A percentile compares a stretch with the other conserved stretches of the same genome.
Evolutionary conservation across 1,140 invertebrate genomes (phyloP).

Genomic region (Bombus waltoni): DNA sequence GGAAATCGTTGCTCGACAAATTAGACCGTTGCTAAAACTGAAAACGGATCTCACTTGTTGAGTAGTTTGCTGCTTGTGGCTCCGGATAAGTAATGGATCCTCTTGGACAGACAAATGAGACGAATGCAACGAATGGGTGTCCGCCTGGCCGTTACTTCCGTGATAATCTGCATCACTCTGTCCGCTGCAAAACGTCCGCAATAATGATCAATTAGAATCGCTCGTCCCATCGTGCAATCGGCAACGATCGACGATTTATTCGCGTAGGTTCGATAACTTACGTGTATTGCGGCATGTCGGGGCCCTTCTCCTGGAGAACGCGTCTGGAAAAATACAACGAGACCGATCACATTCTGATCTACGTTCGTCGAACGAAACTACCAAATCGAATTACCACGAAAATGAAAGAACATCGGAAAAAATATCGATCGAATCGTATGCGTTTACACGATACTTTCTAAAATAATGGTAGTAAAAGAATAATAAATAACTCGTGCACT

Average conservation of each 20-base stretch:
- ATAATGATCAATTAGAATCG: conserved; percentile 45
- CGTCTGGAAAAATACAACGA: conserved; percentile 82
- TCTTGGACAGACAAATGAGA: conserved; percentile 84
- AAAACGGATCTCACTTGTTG: conserved; percentile 82
- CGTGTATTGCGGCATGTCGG: conserved; percentile 87
- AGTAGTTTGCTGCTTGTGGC: conserved; percentile 85
- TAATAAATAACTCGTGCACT: not conserved
- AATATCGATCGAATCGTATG: not conserved
- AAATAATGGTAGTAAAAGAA: not conserved
- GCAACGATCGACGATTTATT: conserved; percentile 36
- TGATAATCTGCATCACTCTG: conserved; percentile 82
- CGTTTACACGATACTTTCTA: not conserved
- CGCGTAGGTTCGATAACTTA: conserved; percentile 77
- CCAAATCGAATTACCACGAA: not conserved
- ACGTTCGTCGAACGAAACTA: not conserved
- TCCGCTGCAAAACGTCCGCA: conserved; percentile 73
- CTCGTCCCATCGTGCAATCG: not conserved
- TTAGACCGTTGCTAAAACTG: not conserved
- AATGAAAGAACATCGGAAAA: not conserved
- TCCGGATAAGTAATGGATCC: conserved; percentile 83
- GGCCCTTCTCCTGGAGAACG: conserved; percentile 86
- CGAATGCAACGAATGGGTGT: conserved; percentile 84
- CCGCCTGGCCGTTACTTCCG: conserved; percentile 84
- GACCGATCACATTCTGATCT: not conserved
- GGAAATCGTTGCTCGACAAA: not conserved